Conservation (phyloP, 37 sponge, comb jelly and placozoan species). For the Beroe ovata region DNA sequence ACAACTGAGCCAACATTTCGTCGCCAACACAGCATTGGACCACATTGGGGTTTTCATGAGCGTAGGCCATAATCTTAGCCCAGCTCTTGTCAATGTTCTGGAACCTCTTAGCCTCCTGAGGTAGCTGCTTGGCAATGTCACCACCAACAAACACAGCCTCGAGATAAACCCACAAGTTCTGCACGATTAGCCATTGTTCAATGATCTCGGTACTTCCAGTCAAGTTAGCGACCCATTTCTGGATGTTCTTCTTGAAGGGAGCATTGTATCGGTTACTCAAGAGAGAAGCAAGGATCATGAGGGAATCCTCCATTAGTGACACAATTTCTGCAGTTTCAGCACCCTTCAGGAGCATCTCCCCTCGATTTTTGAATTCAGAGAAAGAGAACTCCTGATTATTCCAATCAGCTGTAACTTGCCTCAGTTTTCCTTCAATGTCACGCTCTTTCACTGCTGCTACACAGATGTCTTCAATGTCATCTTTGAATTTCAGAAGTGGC, state of each 20-base stretch:
- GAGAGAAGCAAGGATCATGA: constrained; percentile 96
- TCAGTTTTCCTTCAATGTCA: constrained; percentile 97
- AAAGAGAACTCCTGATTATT: constrained; percentile 86
- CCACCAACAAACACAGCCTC: constrained; percentile 99
- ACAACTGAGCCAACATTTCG: constrained; percentile 96
- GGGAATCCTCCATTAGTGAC: constrained; percentile 95
- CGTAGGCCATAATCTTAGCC: constrained; percentile 96
- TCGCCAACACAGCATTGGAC: constrained; percentile 98
- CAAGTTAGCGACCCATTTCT: constrained; percentile 92
- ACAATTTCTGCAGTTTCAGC: constrained; percentile 91
- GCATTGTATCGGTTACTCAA: constrained; percentile 99
- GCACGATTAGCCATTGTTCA: constrained; percentile 97
- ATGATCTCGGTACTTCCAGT: constrained; percentile 94
- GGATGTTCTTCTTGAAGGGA: constrained; percentile 97
- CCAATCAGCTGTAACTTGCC: constrained; percentile 93
- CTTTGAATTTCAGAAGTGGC: constrained; percentile 87
- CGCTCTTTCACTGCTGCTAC: constrained; percentile 97
- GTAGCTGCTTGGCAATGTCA: constrained; percentile 99
- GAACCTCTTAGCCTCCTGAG: constrained; percentile 98
- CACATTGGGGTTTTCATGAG: constrained; percentile 94
- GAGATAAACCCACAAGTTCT: constrained; percentile 99
- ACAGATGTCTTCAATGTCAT: constrained; percentile 99
- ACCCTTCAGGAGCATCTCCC: constrained; percentile 93
- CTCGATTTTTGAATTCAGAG: constrained; percentile 88
- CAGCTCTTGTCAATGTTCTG: constrained; percentile 98